Conservation (phyloP, 2,113 vertebrate species). For the Oncorhynchus kisutch region DNA sequence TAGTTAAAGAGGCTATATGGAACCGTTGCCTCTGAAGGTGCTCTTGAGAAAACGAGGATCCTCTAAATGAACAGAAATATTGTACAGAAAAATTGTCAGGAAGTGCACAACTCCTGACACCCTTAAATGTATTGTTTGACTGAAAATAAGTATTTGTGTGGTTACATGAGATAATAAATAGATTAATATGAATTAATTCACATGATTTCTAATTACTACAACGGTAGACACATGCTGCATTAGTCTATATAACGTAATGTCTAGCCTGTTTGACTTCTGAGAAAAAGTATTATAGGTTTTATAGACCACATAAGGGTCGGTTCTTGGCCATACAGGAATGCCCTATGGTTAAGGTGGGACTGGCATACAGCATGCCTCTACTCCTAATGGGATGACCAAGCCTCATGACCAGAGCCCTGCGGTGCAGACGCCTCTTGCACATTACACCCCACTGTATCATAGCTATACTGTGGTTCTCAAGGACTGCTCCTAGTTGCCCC, state of each 20-base stretch:
- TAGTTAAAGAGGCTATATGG: neutral
- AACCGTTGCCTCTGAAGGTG: neutral
- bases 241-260: neutral
- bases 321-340: neutral
- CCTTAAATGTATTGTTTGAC: too few relatives aligned
- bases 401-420: slow-evolving; percentile 40
- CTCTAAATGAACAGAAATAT: neutral
- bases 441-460: neutral
- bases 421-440: slow-evolving; percentile 6
- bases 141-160: too few relatives aligned
- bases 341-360: neutral
- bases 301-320: neutral
- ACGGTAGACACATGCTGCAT: neutral
- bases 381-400: slow-evolving; percentile 20
- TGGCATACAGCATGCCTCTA: slow-evolving; percentile 16
- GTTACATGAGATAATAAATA: neutral
- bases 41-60: too few relatives aligned
- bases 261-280: neutral
- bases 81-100: too few relatives aligned
- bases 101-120: too few relatives aligned
- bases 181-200: neutral
- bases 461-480: too few relatives aligned
- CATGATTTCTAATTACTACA: neutral
- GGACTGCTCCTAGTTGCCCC: neutral
- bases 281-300: neutral